phyloP scores from a whole-genome alignment of 2,113 vertebrate genomes.

The Glareola pratincola region DNA sequence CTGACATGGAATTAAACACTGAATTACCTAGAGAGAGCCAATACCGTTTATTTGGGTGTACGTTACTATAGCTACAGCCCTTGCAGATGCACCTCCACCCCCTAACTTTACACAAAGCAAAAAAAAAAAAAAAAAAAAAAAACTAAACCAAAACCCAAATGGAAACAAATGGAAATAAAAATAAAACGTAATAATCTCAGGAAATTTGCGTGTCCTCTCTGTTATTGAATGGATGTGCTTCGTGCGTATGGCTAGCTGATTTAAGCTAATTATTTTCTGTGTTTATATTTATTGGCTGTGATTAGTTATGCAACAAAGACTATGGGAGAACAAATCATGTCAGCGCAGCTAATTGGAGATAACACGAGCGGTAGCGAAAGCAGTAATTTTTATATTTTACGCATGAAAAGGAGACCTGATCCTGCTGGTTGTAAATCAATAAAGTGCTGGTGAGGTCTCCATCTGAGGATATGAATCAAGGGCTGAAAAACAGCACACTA shows the following conservation, averaged over 20 bases:
- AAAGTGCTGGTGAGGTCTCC: not conserved
- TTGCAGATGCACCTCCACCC: not conserved
- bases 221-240: not conserved
- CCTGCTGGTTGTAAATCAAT: not conserved
- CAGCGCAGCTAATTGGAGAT: constrained; percentile 20
- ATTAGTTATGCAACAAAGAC: constrained; percentile 54
- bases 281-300: constrained; percentile 45
- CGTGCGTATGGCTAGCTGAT: not conserved
- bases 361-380: not conserved
- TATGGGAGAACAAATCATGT: constrained; percentile 30
- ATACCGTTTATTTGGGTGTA: not conserved
- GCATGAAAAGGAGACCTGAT: not conserved
- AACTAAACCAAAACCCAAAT: not conserved
- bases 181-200: not conserved
- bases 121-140: not conserved
- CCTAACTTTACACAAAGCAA: not conserved
- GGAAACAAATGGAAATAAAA: not conserved
- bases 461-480: not conserved
- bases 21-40: not conserved
- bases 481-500: not conserved
- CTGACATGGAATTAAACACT: not conserved
- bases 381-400: not conserved
- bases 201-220: not conserved
- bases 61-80: not conserved
- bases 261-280: constrained; percentile 34